A percentile compares a stretch with the other conserved stretches of the same genome.
These are phyloP conservation scores for Lycia hirtaria DNA, from an alignment of 2,888 invertebrate genomes.

Conservation along the genomic window DNA sequence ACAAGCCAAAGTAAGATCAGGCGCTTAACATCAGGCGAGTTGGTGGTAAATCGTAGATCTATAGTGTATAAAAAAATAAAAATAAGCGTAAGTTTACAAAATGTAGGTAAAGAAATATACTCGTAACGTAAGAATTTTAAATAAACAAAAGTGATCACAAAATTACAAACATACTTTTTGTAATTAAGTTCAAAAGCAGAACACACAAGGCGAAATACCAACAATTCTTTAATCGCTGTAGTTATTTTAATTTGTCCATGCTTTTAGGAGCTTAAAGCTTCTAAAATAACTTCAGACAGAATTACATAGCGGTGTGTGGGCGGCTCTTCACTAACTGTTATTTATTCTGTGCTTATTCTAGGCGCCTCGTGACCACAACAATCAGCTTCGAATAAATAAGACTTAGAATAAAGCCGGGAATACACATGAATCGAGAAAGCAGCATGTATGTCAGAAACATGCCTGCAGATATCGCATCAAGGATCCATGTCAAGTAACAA, in stretches of 20 bases:
- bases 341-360: not conserved
- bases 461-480: too few species aligned
- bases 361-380: slow-evolving; percentile 49
- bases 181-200: not conserved
- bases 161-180: too few species aligned
- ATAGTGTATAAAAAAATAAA: too few species aligned
- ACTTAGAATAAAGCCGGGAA: too few species aligned
- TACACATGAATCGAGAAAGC: too few species aligned
- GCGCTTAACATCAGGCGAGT: too few species aligned
- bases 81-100: too few species aligned
- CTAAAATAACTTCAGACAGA: slow-evolving; percentile 28
- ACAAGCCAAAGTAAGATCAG: too few species aligned
- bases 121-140: not conserved
- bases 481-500: too few species aligned
- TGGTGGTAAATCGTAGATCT: too few species aligned
- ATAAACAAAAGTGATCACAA: not conserved
- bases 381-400: slow-evolving; percentile 12
- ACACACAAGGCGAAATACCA: slow-evolving; percentile 1
- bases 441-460: too few species aligned
- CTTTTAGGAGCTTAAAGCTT: slow-evolving; percentile 23
- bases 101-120: too few species aligned
- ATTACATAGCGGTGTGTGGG: slow-evolving; percentile 28
- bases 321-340: slow-evolving; percentile 14
- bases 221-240: not conserved
- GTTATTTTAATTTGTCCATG: slow-evolving; percentile 21